Conservation (phyloP, 1,140 invertebrate genomes). For the Gryllus bimaculatus region DNA sequence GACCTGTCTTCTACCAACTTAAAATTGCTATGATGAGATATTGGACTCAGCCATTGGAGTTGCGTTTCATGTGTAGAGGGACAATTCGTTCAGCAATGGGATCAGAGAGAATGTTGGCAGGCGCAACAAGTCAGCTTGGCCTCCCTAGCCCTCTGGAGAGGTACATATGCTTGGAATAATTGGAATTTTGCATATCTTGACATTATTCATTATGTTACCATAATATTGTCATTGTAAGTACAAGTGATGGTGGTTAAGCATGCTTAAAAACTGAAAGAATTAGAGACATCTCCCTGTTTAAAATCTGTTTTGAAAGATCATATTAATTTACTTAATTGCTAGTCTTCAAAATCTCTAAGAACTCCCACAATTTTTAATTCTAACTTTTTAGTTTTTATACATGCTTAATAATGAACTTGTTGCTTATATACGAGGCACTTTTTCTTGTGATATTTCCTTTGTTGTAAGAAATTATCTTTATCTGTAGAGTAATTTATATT, state of each 20-base stretch:
- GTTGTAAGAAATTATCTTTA: not conserved
- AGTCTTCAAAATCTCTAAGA: not conserved
- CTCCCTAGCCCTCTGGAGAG: constrained; percentile 23
- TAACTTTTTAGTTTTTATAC: not conserved
- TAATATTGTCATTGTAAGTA: not conserved
- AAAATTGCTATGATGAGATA: constrained; percentile 28
- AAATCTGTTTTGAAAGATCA: not conserved
- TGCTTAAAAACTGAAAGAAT: not conserved
- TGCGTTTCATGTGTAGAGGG: constrained; percentile 27
- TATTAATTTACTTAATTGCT: not conserved
- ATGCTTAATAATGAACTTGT: not conserved
- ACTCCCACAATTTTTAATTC: not conserved
- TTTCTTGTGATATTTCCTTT: not conserved
- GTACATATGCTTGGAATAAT: constrained; percentile 23
- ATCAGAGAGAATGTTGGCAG: constrained; percentile 17
- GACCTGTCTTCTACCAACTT: constrained; percentile 30
- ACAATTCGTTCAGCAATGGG: constrained; percentile 23
- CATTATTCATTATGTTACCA: not conserved
- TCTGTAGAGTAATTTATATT: not conserved
- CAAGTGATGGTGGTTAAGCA: not conserved
- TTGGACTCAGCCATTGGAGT: constrained; percentile 28
- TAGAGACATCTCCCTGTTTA: not conserved
- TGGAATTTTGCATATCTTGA: not conserved
- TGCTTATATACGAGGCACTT: not conserved
- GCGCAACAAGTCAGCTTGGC: constrained; percentile 19